These are phyloP conservation scores for Sebastes ruberrimus DNA, from an alignment of 2,797 vertebrate genomes.

Conservation along the genomic window DNA sequence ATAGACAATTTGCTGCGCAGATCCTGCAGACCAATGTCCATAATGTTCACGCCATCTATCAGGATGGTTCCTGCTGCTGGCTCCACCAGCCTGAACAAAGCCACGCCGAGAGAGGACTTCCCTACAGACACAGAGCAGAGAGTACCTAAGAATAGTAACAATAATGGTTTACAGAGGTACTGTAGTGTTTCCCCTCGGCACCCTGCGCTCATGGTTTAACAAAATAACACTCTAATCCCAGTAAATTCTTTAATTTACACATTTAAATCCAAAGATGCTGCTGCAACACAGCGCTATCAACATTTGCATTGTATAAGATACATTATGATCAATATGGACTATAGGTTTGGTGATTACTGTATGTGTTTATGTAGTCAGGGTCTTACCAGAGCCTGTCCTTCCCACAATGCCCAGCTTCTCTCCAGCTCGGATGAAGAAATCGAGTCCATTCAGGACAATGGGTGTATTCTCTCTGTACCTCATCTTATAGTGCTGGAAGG, in stretches of 20 bases:
- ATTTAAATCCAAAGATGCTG: background rate
- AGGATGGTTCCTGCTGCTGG: slow-evolving; percentile 80
- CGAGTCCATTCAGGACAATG: slow-evolving; percentile 80
- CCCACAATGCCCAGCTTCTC: slow-evolving; percentile 88
- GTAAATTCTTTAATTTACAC: background rate
- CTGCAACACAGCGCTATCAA: background rate
- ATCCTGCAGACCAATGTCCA: slow-evolving; percentile 79
- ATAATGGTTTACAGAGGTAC: background rate
- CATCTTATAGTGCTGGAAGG: slow-evolving; percentile 84
- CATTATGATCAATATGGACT: background rate
- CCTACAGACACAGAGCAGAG: slow-evolving; percentile 64
- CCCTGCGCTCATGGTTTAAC: background rate
- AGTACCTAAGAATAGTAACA: no score
- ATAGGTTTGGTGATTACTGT: background rate
- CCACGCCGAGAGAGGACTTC: slow-evolving; percentile 85
- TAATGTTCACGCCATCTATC: slow-evolving; percentile 82
- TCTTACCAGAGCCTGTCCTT: slow-evolving; percentile 85
- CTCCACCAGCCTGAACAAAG: slow-evolving; percentile 59
- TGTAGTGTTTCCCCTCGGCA: background rate
- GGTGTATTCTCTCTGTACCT: slow-evolving; percentile 85
- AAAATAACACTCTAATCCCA: background rate
- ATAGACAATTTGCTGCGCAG: slow-evolving; percentile 86
- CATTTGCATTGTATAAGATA: background rate
- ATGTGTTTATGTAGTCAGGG: background rate
- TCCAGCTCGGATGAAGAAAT: slow-evolving; percentile 71